These are phyloP conservation scores for Tipula vernalis DNA, from an alignment of 2,888 invertebrate genomes.

Conservation along the genomic window DNA sequence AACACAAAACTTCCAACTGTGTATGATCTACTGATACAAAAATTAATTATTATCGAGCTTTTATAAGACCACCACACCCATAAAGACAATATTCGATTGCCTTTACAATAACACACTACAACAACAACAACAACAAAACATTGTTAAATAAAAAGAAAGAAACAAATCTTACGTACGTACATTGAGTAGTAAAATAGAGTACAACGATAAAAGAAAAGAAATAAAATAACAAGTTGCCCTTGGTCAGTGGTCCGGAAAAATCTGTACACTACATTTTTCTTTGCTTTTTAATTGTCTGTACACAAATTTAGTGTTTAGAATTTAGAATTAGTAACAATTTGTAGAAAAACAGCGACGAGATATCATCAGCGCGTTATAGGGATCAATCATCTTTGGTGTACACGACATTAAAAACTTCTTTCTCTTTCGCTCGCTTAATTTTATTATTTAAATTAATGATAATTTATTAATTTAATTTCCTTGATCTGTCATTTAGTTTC, in stretches of 20 bases:
- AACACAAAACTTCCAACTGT: constrained; percentile 32
- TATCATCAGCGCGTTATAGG: neutral
- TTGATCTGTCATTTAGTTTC: neutral
- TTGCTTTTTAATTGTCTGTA: neutral
- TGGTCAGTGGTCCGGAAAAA: constrained; percentile 36
- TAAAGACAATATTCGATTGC: constrained; percentile 7
- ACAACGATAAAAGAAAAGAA: neutral
- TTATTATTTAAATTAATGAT: neutral
- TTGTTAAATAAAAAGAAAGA: neutral
- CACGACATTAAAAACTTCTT: neutral
- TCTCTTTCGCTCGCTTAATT: neutral
- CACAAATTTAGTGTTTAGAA: neutral
- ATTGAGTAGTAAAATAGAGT: neutral
- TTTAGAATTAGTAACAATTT: neutral
- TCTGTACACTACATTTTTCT: neutral
- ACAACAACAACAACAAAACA: neutral
- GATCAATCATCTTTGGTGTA: neutral
- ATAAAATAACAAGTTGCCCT: constrained; percentile 30
- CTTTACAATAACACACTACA: neutral
- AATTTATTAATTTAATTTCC: neutral
- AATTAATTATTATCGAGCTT: constrained; percentile 9
- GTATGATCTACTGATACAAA: constrained; percentile 11
- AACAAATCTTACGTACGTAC: constrained; percentile 6
- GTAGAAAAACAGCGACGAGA: neutral
- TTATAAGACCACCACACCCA: constrained; percentile 12